Conservation (phyloP, 2,888 invertebrate genomes). For the Hanleya hanleyi region DNA sequence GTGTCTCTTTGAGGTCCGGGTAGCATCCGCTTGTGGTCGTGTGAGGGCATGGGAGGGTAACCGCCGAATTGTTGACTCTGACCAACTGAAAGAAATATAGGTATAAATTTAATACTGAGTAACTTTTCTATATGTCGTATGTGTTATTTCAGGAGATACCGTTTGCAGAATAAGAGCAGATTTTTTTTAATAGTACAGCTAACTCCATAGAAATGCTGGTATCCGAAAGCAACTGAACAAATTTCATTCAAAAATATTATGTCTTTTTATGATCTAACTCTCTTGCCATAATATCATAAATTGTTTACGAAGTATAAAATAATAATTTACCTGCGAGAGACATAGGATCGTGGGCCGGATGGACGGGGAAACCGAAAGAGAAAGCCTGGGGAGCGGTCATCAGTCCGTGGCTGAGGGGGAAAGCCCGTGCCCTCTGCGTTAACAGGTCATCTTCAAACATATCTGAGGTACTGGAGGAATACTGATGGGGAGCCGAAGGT, state of each 20-base stretch:
- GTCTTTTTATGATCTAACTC: too few species aligned
- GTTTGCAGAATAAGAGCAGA: neutral
- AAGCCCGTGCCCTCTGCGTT: constrained; percentile 62
- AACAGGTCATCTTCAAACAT: constrained; percentile 70
- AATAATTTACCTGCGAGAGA: constrained; percentile 59
- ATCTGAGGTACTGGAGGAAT: neutral
- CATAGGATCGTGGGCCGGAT: constrained; percentile 69
- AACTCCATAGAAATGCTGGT: too few species aligned
- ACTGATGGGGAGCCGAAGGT: neutral
- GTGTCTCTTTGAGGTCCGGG: constrained; percentile 51
- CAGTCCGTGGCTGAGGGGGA: constrained; percentile 65
- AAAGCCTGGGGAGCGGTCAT: constrained; percentile 66
- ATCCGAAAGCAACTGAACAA: too few species aligned
- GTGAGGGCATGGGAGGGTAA: constrained; percentile 59
- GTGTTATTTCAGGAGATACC: neutral
- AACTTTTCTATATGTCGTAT: too few species aligned
- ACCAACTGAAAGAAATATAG: constrained; percentile 42
- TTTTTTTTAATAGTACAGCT: too few species aligned
- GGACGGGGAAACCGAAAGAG: constrained; percentile 70
- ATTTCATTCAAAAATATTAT: too few species aligned
- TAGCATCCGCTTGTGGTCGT: constrained; percentile 63
- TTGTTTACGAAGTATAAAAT: too few species aligned
- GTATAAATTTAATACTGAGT: neutral
- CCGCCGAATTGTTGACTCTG: constrained; percentile 69
- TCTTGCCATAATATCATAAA: too few species aligned